Conservation (phyloP, 2,888 invertebrate genomes). For the Molorchus minor region DNA sequence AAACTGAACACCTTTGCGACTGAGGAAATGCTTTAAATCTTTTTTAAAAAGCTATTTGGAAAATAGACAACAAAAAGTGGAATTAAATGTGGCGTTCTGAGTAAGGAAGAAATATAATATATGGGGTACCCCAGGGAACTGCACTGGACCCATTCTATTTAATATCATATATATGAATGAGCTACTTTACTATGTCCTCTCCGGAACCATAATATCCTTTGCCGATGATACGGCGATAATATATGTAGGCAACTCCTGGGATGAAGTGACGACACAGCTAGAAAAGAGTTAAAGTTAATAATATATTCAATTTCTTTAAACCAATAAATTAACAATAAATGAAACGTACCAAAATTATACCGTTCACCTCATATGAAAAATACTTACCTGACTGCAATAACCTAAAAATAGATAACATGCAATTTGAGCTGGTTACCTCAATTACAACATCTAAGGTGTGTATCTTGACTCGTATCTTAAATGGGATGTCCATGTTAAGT, state of each 20-base stretch:
- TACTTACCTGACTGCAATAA: conserved; percentile 60
- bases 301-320: background rate
- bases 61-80: background rate
- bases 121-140: background rate
- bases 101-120: background rate
- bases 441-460: no score
- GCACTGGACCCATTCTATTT: conserved; percentile 3
- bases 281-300: no score
- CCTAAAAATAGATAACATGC: no score
- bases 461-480: no score
- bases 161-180: background rate
- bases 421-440: no score
- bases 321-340: background rate
- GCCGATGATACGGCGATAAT: conserved; percentile 2
- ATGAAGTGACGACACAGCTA: background rate
- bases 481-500: no score
- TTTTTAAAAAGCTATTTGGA: conserved; percentile 3
- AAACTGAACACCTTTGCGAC: background rate
- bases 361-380: background rate
- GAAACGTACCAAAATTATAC: background rate
- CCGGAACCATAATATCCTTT: background rate
- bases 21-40: background rate
- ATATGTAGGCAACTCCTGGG: background rate
- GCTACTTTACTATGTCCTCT: background rate
- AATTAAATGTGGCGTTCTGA: background rate